These are phyloP conservation scores for Cynocephalus volans DNA, from an alignment of 2,113 vertebrate species.

Conservation along the genomic window DNA sequence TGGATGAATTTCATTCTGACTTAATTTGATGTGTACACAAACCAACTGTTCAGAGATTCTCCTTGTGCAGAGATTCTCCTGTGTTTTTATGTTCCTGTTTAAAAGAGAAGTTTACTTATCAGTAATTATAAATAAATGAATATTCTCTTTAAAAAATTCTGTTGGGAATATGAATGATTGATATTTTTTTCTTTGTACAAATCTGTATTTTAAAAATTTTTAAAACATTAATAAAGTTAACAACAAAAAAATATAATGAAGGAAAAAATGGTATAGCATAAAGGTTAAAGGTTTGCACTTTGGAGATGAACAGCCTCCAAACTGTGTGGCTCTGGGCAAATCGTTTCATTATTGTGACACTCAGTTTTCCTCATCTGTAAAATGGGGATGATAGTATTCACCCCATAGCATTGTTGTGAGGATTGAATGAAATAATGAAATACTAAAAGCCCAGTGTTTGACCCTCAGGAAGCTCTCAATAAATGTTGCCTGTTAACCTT, in stretches of 20 bases:
- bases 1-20: conserved; percentile 80
- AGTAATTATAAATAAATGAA: conserved; percentile 86
- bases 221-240: not conserved
- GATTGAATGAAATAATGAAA: not conserved
- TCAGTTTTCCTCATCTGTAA: not conserved
- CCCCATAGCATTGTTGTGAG: accelerated
- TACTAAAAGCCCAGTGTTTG: not conserved
- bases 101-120: conserved; percentile 86
- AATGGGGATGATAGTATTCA: not conserved
- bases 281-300: not conserved
- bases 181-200: not conserved
- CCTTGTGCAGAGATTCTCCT: conserved; percentile 85
- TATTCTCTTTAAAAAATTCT: conserved; percentile 70
- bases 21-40: conserved; percentile 81
- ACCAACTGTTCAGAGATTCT: conserved; percentile 79
- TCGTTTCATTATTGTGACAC: conserved; percentile 15
- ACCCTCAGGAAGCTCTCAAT: not conserved
- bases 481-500: not conserved
- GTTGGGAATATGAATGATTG: not conserved
- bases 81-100: conserved; percentile 83
- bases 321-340: not conserved
- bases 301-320: not conserved
- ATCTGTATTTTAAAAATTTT: not conserved
- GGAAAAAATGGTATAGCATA: not conserved
- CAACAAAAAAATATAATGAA: not conserved